Evolutionary conservation across 2,888 invertebrate genomes (phyloP).

Genomic region (Phyllotreta striolata): DNA sequence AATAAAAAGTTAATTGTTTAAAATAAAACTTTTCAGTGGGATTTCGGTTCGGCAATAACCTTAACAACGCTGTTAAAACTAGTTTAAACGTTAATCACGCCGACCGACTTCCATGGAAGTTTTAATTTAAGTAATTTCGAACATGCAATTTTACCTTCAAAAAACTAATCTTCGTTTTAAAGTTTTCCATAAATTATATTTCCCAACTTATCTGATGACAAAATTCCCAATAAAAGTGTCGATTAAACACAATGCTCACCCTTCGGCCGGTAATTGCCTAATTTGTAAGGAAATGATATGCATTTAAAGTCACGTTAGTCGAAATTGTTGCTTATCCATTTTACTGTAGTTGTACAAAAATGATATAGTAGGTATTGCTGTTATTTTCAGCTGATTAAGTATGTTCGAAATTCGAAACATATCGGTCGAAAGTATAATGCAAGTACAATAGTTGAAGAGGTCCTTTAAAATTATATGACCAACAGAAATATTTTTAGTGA

Average conservation of each 20-base stretch:
- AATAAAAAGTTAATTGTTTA: slow-evolving; percentile 5
- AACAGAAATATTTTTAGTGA: not conserved
- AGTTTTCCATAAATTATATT: slow-evolving; percentile 46
- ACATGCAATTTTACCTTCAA: slow-evolving; percentile 52
- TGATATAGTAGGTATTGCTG: slow-evolving; percentile 17
- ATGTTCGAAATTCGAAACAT: slow-evolving; percentile 33
- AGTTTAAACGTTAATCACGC: slow-evolving; percentile 42
- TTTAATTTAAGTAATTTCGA: slow-evolving; percentile 49
- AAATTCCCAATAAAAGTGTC: slow-evolving; percentile 46
- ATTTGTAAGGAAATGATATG: slow-evolving; percentile 42
- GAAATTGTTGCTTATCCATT: slow-evolving; percentile 43
- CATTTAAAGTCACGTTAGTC: slow-evolving; percentile 37
- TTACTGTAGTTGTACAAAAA: slow-evolving; percentile 30
- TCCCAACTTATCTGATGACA: slow-evolving; percentile 42
- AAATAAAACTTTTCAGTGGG: not conserved
- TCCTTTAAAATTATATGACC: not conserved
- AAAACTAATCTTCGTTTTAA: slow-evolving; percentile 45
- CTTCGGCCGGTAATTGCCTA: slow-evolving; percentile 42
- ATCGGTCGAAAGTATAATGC: slow-evolving; percentile 24
- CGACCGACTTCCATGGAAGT: slow-evolving; percentile 46
- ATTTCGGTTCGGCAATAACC: not conserved
- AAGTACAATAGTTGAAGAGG: slow-evolving; percentile 7
- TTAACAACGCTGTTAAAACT: slow-evolving; percentile 15
- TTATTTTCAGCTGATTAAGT: slow-evolving; percentile 38
- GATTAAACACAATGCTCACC: slow-evolving; percentile 43